phyloP scores from a whole-genome alignment of 2,797 vertebrate species.

The Parotocinclus haroldoi region DNA sequence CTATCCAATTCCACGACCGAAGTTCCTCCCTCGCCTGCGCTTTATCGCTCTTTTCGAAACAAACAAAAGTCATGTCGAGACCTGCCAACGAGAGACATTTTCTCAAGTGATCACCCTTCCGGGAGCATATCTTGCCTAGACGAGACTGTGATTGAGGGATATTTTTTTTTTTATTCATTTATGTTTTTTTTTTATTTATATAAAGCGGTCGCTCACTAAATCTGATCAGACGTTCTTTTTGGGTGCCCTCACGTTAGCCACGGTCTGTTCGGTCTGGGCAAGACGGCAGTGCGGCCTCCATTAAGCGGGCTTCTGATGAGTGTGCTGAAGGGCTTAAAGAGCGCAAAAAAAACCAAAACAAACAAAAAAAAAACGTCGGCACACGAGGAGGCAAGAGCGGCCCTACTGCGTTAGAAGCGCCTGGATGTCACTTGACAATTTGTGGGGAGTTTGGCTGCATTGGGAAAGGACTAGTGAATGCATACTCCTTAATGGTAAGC shows the following conservation, averaged over 20 bases:
- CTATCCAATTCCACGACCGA: conserved; percentile 66
- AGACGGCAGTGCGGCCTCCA: conserved; percentile 97
- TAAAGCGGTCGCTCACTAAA: too few species aligned
- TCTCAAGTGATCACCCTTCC: conserved; percentile 99
- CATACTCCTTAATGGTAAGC: conserved; percentile 91
- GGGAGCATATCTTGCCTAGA: conserved; percentile 98
- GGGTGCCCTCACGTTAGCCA: conserved; percentile 63
- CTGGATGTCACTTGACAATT: conserved; percentile 99
- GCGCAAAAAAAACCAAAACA: conserved; percentile 69
- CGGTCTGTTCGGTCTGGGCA: conserved; percentile 95
- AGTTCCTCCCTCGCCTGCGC: conserved; percentile 95
- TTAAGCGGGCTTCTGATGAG: conserved; percentile 89
- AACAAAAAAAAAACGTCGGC: conserved; percentile 81
- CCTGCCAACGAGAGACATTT: conserved; percentile 98
- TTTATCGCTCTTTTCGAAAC: conserved; percentile 67
- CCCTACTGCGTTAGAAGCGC: conserved; percentile 97
- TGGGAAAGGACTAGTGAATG: conserved; percentile 93
- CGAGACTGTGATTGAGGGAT: conserved; percentile 74
- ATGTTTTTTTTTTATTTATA: too few species aligned
- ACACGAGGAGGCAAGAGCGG: conserved; percentile 94
- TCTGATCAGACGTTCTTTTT: conserved; percentile 49
- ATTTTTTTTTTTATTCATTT: too few species aligned
- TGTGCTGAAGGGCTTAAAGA: conserved; percentile 67
- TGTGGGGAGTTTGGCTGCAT: conserved; percentile 90
- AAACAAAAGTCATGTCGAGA: conserved; percentile 92